Percentiles rank a stretch among this genome's conserved stretches.
Conservation (phyloP, 2,113 vertebrate genomes). For the Antechinus stuartii region DNA sequence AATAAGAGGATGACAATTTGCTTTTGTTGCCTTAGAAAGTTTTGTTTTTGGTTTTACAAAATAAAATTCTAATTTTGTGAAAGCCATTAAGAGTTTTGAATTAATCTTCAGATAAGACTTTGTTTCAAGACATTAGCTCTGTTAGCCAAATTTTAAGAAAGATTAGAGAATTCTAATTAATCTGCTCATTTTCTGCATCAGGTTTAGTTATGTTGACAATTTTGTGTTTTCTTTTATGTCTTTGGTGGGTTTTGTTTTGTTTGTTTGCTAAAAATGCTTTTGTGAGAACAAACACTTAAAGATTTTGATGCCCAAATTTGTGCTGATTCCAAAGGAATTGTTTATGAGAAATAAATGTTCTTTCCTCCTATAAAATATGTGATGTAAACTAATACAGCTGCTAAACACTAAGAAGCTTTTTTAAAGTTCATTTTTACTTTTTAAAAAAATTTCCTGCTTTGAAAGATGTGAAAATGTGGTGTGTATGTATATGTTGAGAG, state of each 20-base stretch:
- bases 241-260: not conserved
- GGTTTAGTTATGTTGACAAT: constrained; percentile 6
- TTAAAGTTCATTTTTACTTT: not conserved
- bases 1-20: not conserved
- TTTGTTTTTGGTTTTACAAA: not conserved
- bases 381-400: constrained; percentile 26
- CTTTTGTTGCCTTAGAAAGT: not conserved
- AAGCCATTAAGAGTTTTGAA: not conserved
- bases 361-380: constrained; percentile 24
- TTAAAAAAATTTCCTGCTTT: constrained; percentile 13
- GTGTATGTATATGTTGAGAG: not conserved
- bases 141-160: constrained; percentile 13
- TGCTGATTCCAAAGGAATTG: constrained; percentile 53
- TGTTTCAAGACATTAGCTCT: constrained; percentile 7
- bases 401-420: constrained; percentile 6
- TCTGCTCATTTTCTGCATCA: constrained; percentile 15
- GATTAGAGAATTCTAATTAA: constrained; percentile 52
- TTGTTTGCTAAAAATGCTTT: constrained; percentile 43
- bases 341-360: constrained; percentile 28
- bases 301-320: constrained; percentile 41
- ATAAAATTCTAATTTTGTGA: not conserved
- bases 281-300: constrained; percentile 53
- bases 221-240: constrained; percentile 11
- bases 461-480: constrained; percentile 14
- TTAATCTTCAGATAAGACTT: constrained; percentile 18